Percentiles rank a stretch among this genome's conserved stretches.
Conservation (phyloP, 2,113 vertebrate species). For the Choloepus hoffmanni region DNA sequence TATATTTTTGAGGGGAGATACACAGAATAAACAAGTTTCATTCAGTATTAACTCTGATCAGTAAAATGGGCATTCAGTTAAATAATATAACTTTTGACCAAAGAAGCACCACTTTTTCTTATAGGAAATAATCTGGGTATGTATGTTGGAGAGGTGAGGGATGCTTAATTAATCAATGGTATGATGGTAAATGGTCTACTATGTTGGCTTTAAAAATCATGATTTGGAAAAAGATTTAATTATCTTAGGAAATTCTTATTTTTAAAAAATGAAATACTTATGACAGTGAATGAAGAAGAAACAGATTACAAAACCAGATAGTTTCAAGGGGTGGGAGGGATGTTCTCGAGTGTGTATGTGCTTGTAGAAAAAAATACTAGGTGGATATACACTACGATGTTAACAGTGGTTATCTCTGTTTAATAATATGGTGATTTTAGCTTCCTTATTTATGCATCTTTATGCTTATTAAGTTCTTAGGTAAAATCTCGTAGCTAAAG, state of each 20-base stretch:
- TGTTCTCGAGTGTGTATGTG: conserved; percentile 15
- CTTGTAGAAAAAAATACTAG: not conserved
- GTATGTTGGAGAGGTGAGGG: not conserved
- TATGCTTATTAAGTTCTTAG: not conserved
- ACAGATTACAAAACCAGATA: not conserved
- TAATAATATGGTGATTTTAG: not conserved
- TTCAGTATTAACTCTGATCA: not conserved
- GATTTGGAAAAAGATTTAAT: not conserved
- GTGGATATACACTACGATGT: not conserved
- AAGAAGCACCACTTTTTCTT: conserved; percentile 1
- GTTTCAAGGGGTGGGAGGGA: not conserved
- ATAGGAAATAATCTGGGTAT: not conserved
- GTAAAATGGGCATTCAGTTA: not conserved
- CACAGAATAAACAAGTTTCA: not conserved
- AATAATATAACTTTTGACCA: not conserved
- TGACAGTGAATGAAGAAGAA: conserved; percentile 9
- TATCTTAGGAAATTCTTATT: conserved; percentile 25
- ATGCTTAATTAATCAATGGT: not conserved
- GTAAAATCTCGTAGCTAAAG: conserved; percentile 59
- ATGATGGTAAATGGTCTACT: not conserved
- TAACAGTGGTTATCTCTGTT: not conserved
- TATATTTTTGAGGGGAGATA: not conserved
- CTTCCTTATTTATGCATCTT: not conserved
- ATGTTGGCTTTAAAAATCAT: conserved; percentile 6
- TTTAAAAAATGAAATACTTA: not conserved